A percentile compares a stretch with the other conserved stretches of the same genome.
phyloP scores from a whole-genome alignment of 2,888 invertebrate genomes.

The Schizotus pectinicornis region DNA sequence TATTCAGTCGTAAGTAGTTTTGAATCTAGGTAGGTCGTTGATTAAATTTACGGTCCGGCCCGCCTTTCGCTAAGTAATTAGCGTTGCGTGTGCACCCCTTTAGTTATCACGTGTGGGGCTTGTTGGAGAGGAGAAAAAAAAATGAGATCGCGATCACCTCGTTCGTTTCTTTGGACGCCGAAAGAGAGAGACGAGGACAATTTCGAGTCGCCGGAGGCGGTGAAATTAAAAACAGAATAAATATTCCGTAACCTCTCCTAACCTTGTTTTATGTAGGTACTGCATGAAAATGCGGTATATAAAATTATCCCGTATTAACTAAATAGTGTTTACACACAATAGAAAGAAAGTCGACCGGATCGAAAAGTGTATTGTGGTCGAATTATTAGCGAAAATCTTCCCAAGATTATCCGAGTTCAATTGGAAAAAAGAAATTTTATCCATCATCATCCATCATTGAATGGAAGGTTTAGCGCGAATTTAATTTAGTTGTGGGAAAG shows the following conservation, averaged over 20 bases:
- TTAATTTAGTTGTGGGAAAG: slow-evolving; percentile 11
- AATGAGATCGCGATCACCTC: no score
- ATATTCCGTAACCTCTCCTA: slow-evolving; percentile 24
- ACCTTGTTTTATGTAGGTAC: slow-evolving; percentile 12
- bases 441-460: slow-evolving; percentile 8
- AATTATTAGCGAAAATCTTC: slow-evolving; percentile 19
- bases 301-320: slow-evolving; percentile 16
- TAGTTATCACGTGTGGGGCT: no score
- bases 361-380: slow-evolving; percentile 18
- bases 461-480: slow-evolving; percentile 9
- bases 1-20: no score
- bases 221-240: slow-evolving; percentile 32
- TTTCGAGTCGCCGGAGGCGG: slow-evolving; percentile 28
- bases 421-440: slow-evolving; percentile 22
- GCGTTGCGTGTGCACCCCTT: no score
- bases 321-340: slow-evolving; percentile 16
- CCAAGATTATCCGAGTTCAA: slow-evolving; percentile 20
- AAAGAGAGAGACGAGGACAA: no score
- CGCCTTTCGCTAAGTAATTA: no score
- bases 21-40: no score
- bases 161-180: no score
- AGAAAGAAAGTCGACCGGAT: slow-evolving; percentile 22
- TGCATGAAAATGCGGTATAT: no score
- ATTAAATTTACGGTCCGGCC: no score
- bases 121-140: no score